A percentile compares a stretch with the other conserved stretches of the same genome.
phyloP scores from a whole-genome alignment of 1,140 invertebrate genomes.

The Anoplolepis gracilipes region DNA sequence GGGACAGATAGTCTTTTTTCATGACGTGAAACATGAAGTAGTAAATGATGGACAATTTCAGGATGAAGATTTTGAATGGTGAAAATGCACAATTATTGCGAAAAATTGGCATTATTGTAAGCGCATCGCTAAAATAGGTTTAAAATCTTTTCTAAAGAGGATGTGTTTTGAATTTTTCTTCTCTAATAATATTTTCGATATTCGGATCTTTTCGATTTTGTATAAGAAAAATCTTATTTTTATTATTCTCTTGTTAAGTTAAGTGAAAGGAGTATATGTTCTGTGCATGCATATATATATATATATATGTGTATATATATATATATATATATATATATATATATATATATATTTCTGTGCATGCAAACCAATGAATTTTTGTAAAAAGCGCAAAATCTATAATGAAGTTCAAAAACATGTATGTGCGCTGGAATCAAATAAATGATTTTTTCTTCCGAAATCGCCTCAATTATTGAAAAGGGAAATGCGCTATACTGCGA shows the following conservation, averaged over 20 bases:
- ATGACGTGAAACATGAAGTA: neutral
- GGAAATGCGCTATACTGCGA: slow-evolving; percentile 37
- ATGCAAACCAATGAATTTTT: slow-evolving; percentile 34
- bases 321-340: slow-evolving; percentile 5
- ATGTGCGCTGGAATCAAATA: slow-evolving; percentile 56
- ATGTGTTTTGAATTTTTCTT: slow-evolving; percentile 18
- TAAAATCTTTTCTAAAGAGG: slow-evolving; percentile 7
- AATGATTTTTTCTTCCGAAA: slow-evolving; percentile 53
- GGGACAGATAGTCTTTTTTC: slow-evolving; percentile 34
- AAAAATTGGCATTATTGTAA: slow-evolving; percentile 33
- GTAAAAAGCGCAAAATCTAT: slow-evolving; percentile 49
- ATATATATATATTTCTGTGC: slow-evolving; percentile 20
- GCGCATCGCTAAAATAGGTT: slow-evolving; percentile 21
- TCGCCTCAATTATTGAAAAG: slow-evolving; percentile 54
- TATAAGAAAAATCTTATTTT: slow-evolving; percentile 39
- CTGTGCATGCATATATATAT: slow-evolving; percentile 1
- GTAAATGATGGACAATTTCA: slow-evolving; percentile 9
- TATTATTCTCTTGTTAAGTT: slow-evolving; percentile 48
- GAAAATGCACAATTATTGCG: slow-evolving; percentile 39
- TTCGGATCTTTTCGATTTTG: slow-evolving; percentile 29
- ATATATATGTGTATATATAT: slow-evolving; percentile 5
- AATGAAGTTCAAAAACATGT: slow-evolving; percentile 45
- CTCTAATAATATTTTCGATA: slow-evolving; percentile 16
- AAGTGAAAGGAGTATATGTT: slow-evolving; percentile 12
- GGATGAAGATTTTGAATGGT: slow-evolving; percentile 17